Evolutionary conservation across 2,113 vertebrate species (phyloP).

Genomic region (Spea multiplicata): DNA sequence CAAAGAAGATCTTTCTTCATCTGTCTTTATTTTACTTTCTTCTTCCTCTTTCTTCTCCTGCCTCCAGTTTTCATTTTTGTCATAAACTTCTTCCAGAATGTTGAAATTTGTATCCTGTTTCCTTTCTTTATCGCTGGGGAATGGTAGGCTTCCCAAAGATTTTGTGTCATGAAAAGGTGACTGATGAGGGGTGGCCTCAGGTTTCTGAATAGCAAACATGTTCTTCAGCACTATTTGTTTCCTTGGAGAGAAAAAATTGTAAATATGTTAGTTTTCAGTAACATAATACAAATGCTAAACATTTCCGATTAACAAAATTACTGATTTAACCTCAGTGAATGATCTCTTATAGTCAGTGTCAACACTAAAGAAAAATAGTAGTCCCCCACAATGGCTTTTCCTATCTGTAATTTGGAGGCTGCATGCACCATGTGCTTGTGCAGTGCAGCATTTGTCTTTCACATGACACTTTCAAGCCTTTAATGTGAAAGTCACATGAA

Average conservation of each 20-base stretch:
- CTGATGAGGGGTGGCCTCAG: slow-evolving; percentile 34
- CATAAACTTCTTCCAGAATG: slow-evolving; percentile 71
- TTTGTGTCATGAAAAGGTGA: slow-evolving; percentile 14
- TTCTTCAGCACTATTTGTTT: not conserved
- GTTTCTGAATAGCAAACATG: slow-evolving; percentile 65
- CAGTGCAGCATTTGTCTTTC: slow-evolving; percentile 27
- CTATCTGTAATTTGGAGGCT: slow-evolving; percentile 7
- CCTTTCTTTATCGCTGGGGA: not conserved
- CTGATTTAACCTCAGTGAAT: too few relatives aligned
- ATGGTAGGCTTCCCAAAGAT: slow-evolving; percentile 40
- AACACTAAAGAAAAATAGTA: not conserved
- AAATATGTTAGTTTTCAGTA: not conserved
- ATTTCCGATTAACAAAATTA: too few relatives aligned
- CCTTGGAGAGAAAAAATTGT: not conserved
- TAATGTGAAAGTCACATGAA: slow-evolving; percentile 45
- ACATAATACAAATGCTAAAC: too few relatives aligned
- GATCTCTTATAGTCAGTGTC: not conserved
- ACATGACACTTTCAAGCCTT: slow-evolving; percentile 33
- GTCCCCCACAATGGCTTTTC: not conserved
- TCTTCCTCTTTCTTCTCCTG: slow-evolving; percentile 57
- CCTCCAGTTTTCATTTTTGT: slow-evolving; percentile 85
- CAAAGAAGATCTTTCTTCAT: slow-evolving; percentile 34
- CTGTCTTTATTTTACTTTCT: slow-evolving; percentile 52
- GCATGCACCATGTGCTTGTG: slow-evolving; percentile 16
- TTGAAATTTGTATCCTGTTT: slow-evolving; percentile 90